These are phyloP conservation scores for Pseudomyrmex pallidus DNA, from an alignment of 1,140 invertebrate genomes.

Conservation along the genomic window DNA sequence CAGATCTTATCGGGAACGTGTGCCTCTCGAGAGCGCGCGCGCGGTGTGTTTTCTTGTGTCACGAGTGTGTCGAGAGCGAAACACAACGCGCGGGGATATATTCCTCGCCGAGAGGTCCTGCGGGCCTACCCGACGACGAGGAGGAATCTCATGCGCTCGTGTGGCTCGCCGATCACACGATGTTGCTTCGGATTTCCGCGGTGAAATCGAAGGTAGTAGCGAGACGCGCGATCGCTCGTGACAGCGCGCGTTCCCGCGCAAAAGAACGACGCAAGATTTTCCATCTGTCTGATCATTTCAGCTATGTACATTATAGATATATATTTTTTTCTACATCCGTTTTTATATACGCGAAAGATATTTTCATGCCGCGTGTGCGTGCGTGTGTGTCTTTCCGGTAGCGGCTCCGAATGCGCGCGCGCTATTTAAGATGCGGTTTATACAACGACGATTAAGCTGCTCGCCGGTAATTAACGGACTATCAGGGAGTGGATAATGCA, in stretches of 20 bases:
- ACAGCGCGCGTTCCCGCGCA: conserved; percentile 8
- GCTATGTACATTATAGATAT: no score
- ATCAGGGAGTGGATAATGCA: conserved; percentile 1
- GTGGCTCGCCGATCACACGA: conserved; percentile 62
- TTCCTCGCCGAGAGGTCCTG: not conserved
- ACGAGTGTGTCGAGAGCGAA: conserved; percentile 24
- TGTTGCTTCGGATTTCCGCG: conserved; percentile 66
- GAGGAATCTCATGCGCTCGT: conserved; percentile 16
- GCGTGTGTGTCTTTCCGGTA: not conserved
- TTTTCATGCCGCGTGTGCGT: no score
- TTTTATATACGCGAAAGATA: no score
- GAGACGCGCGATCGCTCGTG: not conserved
- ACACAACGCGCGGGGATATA: conserved; percentile 23
- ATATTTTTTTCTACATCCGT: no score
- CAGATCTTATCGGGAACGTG: conserved; percentile 43
- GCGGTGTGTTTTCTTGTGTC: conserved; percentile 30
- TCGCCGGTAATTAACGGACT: conserved; percentile 22
- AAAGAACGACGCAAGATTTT: not conserved
- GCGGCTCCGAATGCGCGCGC: conserved; percentile 5
- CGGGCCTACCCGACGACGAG: not conserved
- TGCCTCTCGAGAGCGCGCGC: conserved; percentile 14
- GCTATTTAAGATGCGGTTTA: not conserved
- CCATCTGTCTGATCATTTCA: not conserved
- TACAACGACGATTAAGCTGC: not conserved
- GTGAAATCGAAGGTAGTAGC: conserved; percentile 35